phyloP scores from a whole-genome alignment of 1,140 invertebrate species.

The Drosophila equinoxialis region DNA sequence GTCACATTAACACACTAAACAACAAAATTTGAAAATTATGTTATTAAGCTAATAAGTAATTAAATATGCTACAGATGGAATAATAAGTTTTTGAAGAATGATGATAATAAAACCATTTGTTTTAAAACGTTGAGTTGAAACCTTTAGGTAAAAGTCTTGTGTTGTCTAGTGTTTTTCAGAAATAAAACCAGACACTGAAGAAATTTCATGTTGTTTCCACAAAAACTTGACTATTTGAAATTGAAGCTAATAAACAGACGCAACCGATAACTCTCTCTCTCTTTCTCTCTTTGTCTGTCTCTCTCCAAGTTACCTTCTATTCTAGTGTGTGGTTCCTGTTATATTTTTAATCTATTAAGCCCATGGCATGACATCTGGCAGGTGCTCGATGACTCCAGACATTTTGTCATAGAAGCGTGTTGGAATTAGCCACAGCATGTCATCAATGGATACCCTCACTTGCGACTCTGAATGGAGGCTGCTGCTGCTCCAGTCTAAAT shows the following conservation, averaged over 20 bases:
- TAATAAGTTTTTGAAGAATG: too few species aligned
- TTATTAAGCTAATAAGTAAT: too few species aligned
- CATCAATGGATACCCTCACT: not conserved
- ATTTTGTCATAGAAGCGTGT: conserved; percentile 21
- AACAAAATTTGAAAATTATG: not conserved
- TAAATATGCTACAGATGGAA: too few species aligned
- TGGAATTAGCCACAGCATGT: conserved; percentile 8
- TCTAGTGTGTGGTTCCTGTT: not conserved
- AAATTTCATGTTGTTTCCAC: too few species aligned
- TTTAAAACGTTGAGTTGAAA: too few species aligned
- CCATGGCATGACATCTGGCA: conserved; percentile 11
- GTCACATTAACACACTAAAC: not conserved
- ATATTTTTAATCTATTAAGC: conserved; percentile 20
- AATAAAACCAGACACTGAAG: not conserved
- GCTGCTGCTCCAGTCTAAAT: not conserved
- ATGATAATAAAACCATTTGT: too few species aligned
- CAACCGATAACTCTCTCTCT: too few species aligned
- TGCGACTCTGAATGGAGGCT: not conserved
- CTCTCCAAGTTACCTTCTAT: too few species aligned
- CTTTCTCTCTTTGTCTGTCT: too few species aligned
- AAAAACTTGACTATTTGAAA: not conserved
- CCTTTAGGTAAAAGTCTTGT: not conserved
- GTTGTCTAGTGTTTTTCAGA: not conserved
- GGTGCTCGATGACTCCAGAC: conserved; percentile 13
- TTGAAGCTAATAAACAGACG: not conserved